These are phyloP conservation scores for Poecile montanus DNA, from an alignment of 2,797 vertebrate genomes.

Conservation along the genomic window DNA sequence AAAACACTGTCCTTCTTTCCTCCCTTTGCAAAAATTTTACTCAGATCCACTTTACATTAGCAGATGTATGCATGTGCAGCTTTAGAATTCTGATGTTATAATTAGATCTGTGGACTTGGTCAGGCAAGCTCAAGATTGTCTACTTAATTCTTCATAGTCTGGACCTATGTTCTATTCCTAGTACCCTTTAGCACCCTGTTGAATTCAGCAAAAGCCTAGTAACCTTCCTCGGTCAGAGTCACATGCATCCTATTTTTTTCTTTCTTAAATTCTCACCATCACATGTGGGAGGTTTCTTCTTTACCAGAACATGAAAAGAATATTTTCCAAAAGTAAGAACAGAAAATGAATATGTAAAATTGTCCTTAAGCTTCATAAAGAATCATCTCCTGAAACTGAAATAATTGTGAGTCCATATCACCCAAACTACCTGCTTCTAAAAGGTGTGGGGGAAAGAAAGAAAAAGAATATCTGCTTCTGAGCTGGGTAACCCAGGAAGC, in stretches of 20 bases:
- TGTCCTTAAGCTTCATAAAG: background rate
- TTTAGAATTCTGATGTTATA: background rate
- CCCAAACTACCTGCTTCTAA: background rate
- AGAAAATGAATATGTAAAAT: slow-evolving; percentile 20
- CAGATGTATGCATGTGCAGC: background rate
- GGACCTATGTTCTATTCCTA: background rate
- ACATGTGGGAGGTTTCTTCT: slow-evolving; percentile 1
- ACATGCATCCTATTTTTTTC: background rate
- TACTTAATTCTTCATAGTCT: background rate
- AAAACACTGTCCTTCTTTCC: background rate
- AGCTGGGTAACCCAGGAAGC: background rate
- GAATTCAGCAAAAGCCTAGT: background rate
- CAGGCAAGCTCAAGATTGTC: background rate
- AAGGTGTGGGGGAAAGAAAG: background rate
- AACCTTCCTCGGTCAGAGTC: background rate
- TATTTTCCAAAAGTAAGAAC: slow-evolving; percentile 21
- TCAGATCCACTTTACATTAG: background rate
- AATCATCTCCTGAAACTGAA: background rate
- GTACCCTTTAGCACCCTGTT: background rate
- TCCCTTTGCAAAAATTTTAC: background rate
- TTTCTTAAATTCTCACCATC: background rate
- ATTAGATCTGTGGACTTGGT: background rate
- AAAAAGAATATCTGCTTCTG: background rate
- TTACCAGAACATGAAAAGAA: background rate
- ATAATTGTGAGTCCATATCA: background rate